Evolutionary conservation across 2,113 vertebrate genomes (phyloP).

Genomic region (Tiliqua scincoides): DNA sequence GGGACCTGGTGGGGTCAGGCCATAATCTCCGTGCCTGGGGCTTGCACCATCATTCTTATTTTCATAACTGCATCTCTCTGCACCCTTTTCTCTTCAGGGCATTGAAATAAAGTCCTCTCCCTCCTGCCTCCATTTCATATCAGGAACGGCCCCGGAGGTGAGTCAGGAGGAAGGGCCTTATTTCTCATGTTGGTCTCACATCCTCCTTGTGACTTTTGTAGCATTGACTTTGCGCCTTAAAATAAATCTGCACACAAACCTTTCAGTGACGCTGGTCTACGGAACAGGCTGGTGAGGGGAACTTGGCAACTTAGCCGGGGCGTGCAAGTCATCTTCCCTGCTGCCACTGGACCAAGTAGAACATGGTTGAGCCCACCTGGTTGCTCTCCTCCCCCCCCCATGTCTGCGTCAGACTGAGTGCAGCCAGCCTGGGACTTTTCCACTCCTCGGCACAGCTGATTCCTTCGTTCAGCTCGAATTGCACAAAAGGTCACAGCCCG

Average conservation of each 20-base stretch:
- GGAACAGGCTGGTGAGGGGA: not conserved
- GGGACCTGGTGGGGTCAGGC: too few species aligned
- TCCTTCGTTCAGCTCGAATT: not conserved
- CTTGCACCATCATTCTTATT: not conserved
- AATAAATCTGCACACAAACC: not conserved
- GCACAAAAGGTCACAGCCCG: not conserved
- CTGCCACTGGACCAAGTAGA: not conserved
- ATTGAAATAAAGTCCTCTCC: slow-evolving; percentile 87
- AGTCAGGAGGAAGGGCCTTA: slow-evolving; percentile 22
- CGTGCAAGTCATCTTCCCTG: not conserved
- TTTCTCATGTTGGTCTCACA: fast-evolving
- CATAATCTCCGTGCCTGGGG: too few species aligned
- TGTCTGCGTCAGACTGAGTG: fast-evolving
- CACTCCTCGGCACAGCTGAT: fast-evolving
- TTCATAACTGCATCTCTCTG: not conserved
- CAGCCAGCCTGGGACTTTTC: not conserved
- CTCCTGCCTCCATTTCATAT: slow-evolving; percentile 88
- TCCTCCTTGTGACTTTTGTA: not conserved
- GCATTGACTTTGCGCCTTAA: not conserved
- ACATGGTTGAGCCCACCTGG: not conserved
- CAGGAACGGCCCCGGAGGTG: slow-evolving; percentile 80
- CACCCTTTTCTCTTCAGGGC: slow-evolving; percentile 70
- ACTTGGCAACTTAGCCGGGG: too few species aligned
- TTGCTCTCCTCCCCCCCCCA: not conserved
- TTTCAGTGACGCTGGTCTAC: not conserved